Base-by-base conservation (phyloP, 2,797 vertebrate species). In the Sebastes ruberrimus region DNA sequence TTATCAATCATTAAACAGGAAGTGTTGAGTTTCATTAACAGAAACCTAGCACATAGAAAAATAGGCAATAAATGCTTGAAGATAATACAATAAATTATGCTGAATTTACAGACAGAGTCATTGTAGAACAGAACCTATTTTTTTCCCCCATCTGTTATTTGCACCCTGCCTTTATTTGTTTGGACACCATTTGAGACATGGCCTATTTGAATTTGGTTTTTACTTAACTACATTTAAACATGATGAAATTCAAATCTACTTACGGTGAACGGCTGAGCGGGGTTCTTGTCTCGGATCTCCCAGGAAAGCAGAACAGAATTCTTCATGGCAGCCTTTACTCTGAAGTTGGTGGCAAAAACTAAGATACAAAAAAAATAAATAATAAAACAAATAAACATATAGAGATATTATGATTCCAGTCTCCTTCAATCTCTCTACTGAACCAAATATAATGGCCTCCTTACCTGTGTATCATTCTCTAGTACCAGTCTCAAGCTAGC, bases 341-440 rank as follows among this genome's bases (percentile, higher is more conserved):
- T 96, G 95, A 99, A 99, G 96, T 99, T 99, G 94, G 99, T 98
- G 93, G 98, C 99, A 95, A 99, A 99, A 96, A 99, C 99, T 99
- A 95, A 89, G 94, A 95, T 90, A 90, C 90, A 94, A 89, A 84
- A 91, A 94, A 94, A 86, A 95, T 49, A 71, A 78, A 78, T 0
- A 30, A 78, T 0, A 61, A 55, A 81, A 88, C 27, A 85, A 52
- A 69, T 6, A 55, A 65, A n/a, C 1, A 61, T 60, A 4, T 80
- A 68, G 6, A 42, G 3, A 42, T 42, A 42, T 42, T 66, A 38
- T 63, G 25, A 65, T 59, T 71, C 11, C 7, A 64, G 42, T 71
- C 27, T 70, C 22, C 5, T 20, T 53, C 38, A 27, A 7, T 62
- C 10, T 59, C 38, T 73, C 71, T 18, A 6, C 33, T 70, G 23